Evolutionary conservation across 2,797 vertebrate species (phyloP), one percentile per base, ranked within the genome.

Genomic region (Pelodytes ibericus): DNA sequence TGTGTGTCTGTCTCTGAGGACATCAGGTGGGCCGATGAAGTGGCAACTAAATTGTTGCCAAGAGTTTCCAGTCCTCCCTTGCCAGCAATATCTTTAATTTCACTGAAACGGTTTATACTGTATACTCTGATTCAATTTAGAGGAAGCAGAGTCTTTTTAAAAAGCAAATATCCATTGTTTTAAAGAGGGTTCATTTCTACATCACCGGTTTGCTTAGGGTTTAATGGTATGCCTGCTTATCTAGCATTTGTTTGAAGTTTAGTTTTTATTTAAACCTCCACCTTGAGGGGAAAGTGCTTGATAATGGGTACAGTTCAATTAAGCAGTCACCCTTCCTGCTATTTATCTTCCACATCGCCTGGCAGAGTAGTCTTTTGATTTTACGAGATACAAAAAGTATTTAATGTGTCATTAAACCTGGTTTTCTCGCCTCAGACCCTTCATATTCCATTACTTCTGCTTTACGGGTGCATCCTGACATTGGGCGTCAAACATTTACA

Each of bases 261-360:
- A 16, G 2, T 11, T 60, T 60, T 60, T 27, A 31, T 31, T 60
- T 5, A 60, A 60, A 58, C 56, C 22, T 58, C 5, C 22, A 22
- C 56, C 22, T 58, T 9, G 56, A 7, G 13, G 2, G 31, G 15
- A 36, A 22, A 62, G 30, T 11, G 18, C 31, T 6, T 3, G 60
- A 24, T 62, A 62, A 62, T n/a, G 11, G 60, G 30, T 30, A 31
- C 25, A n/a, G 30, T 60, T 60, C 31, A 60, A 60, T 60, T 36
- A 11, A 56, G 3, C 26, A 51, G 41, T 3, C 49, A 20, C 27
- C 29, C 66, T 31, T 1, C 30, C 26, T 57, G 5, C 4, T 36
- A 36, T 62, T 62, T 62, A 8, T 24, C 30, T 62, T 62, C n/a
- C 24, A 31, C 60, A 20, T 62, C 60, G 15, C 2, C n/a, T 13